Base-by-base conservation (phyloP, 2,797 vertebrate genomes). In the Ctenosaura bakeri region DNA sequence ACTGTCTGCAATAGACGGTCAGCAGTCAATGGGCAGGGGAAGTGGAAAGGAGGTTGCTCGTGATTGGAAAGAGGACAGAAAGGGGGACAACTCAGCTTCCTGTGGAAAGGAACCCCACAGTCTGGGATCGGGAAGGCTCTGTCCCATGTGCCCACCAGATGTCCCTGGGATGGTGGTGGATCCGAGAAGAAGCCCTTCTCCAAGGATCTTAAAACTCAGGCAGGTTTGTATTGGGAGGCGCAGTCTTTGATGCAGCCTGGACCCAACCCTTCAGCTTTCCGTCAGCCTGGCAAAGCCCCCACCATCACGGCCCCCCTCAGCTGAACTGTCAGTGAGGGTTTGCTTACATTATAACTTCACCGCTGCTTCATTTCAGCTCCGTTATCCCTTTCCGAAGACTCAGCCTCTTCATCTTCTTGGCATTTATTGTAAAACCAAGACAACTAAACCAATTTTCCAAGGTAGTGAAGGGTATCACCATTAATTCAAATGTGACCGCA, bases 381-480 rank as follows among this genome's bases (percentile, higher is more conserved):
- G 26, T 83, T 82, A 74, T 82, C 85, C 50, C 56, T 62, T 76
- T 54, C 50, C 87, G 79, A 87, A 87, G 69, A 76, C 66, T 13
- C 85, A 77, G 35, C 42, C 69, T 24, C 71, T 90, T 82, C 79
- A 87, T 90, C 89, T 90, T 90, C 79, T 83, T 87, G 85, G 85
- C 89, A 83, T 87, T 83, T 83, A 77, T 90, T 87, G 69, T 83
- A 82, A 66, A 86, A 66, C 78, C n/a, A 82, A 83, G 89, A 87
- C 85, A 87, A 87, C 79, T 83, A 90, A 87, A 87, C 85, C 89
- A 90, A 90, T 90, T 90, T 90, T 87, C 85, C 69, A 83, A 90
- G 85, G 85, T 87, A 90, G 78, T 54, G 89, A 90, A 90, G 85
- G 82, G 89, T 74, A 87, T 90, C 89, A 16, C 35, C n/a, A 54